Evolutionary conservation across 2,797 vertebrate species (phyloP), one percentile per base, ranked within the genome.

Genomic region (Myotis planiceps): DNA sequence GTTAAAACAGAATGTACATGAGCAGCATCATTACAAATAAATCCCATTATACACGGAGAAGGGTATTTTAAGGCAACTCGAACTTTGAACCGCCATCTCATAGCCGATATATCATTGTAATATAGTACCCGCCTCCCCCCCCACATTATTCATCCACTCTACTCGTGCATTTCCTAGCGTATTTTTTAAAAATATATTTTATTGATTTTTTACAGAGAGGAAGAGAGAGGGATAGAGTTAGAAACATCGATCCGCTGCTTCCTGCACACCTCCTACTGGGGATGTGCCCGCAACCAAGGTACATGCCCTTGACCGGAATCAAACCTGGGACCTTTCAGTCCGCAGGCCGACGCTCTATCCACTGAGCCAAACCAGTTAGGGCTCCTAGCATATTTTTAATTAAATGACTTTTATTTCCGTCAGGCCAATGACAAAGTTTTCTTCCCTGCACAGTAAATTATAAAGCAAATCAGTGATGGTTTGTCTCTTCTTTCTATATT

Each of bases 1-100:
- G 93, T 66, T 97, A 96, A 98, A 97, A 53, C 25, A 90, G 78
- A 80, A 49, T 83, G 45, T 47, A 65, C 66, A 42, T 6, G 27
- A 27, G 51, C n/a, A 25, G 65, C 45, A 8, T 51, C 32, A 80
- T 7, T 13, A 7, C 21, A 68, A 63, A 88, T n/a, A 76, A 63
- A 78, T 4, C 14, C 29, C 49, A 37, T 8, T 2, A 39, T 2
- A 42, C 1, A 55, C 10, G 1, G 19, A 45, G 49, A 42, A 76
- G 85, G 49, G 3, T 5, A n/a, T 72, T 42, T 74, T 60, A 82
- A 34, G 58, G 58, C 12, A 65, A 10, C 14, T 80, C n/a, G 60
- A 45, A 90, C 72, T 91, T 13, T 79, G 18, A 71, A 42, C 32
- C 27, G 47, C 58, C 29, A 42, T 85, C 18, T 60, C 3, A 32